Evolutionary conservation across 2,113 vertebrate genomes (phyloP), one percentile per base, ranked within the genome.

Genomic region (Campylomormyrus numenius): DNA sequence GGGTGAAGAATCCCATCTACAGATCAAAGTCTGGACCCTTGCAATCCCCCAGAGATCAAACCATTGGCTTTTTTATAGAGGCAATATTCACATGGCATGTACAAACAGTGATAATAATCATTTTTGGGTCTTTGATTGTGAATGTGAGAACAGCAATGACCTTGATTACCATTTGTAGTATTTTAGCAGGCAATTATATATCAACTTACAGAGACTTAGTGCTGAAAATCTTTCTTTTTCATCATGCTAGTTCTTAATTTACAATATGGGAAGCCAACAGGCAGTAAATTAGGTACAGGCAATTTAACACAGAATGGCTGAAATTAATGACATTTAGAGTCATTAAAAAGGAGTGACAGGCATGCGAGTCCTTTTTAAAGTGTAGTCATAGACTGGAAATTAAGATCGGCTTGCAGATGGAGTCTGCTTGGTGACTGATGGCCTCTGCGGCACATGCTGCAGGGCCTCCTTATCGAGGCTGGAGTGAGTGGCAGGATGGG

Each of bases 251-350:
- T 19, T 52, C 24, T 56, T 53, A 48, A 31, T 53, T 87, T 87
- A 53, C 31, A 53, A 31, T 24, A 17, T 3, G 46, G 48, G 45
- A 50, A 27, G 48, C 84, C 45, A n/a, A 49, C 9, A 50, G 45
- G 48, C 21, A 85, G 84, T 86, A n/a, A 49, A 49, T 86, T 50
- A 50, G 24, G 48, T 50, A 27, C 48, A 86, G 2, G 15, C 24
- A 86, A 27, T 48, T 50, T 86, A 49, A 50, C 19, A 86, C 21
- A 9, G n/a, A 48, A 46, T 27, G 45, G 48, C 21, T 15, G 10
- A 86, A 86, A 50, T 85, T 27, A 31, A 49, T 86, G 84, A 24
- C 84, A 86, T 86, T 50, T 48, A n/a, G 84, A 50, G 48, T 86
- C n/a, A n/a, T 86, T 86, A 49, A 49, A 86, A 86, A 15, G n/a